These are phyloP conservation scores for Anguilla anguilla DNA, from an alignment of 2,797 vertebrate species.

Conservation along the genomic window DNA sequence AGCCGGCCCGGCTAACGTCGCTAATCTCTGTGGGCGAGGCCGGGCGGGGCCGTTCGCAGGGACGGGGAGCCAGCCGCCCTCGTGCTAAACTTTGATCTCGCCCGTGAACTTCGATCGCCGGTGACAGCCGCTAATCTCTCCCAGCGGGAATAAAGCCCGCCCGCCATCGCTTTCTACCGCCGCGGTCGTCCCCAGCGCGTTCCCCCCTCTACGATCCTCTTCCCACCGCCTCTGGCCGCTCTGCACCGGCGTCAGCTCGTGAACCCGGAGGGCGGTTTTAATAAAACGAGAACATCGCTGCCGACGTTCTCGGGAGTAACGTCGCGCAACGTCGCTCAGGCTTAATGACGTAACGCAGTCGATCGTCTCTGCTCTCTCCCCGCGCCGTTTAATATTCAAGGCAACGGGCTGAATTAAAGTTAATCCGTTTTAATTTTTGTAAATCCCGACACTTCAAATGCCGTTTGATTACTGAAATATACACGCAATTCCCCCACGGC, in stretches of 20 bases:
- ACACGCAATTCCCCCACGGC: background rate
- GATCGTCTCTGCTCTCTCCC: background rate
- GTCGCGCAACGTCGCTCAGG: background rate
- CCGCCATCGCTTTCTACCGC: background rate
- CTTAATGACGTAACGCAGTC: background rate
- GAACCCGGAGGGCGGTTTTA: background rate
- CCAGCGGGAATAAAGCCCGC: background rate
- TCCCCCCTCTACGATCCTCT: no score
- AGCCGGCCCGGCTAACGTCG: background rate
- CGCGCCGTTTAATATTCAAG: background rate
- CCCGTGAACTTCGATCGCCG: slow-evolving; percentile 2
- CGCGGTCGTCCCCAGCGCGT: background rate
- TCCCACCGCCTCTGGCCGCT: background rate
- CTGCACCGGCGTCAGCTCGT: background rate
- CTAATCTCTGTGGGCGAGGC: background rate
- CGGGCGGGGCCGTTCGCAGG: background rate
- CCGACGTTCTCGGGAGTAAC: background rate
- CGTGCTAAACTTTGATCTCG: slow-evolving; percentile 13
- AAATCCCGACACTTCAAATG: slow-evolving; percentile 21
- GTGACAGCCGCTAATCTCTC: background rate
- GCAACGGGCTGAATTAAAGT: background rate
- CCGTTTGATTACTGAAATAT: slow-evolving; percentile 8
- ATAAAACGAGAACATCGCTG: background rate
- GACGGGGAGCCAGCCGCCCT: background rate
- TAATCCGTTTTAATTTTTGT: slow-evolving; percentile 20